phyloP scores from a whole-genome alignment of 2,113 vertebrate genomes.

The Panurus biarmicus region DNA sequence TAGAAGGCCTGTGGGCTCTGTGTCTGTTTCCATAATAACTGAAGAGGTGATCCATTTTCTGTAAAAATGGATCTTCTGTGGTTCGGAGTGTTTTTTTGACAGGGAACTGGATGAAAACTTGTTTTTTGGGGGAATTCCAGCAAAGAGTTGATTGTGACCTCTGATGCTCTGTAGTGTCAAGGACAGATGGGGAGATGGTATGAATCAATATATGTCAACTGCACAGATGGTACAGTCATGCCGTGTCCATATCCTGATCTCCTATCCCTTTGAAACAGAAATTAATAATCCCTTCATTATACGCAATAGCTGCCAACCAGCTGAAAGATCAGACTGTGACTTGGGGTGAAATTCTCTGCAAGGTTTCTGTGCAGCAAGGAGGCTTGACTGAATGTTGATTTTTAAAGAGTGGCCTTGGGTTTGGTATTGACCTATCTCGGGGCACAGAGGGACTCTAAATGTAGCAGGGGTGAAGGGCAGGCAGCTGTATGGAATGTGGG shows the following conservation, averaged over 20 bases:
- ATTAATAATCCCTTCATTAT: constrained; percentile 77
- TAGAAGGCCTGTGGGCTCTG: background rate
- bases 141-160: constrained; percentile 70
- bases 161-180: constrained; percentile 69
- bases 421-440: background rate
- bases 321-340: constrained; percentile 55
- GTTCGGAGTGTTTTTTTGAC: background rate
- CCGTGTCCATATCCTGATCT: constrained; percentile 73
- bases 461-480: background rate
- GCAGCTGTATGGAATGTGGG: background rate
- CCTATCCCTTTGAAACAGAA: constrained; percentile 71
- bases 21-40: background rate
- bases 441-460: background rate
- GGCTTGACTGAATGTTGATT: background rate
- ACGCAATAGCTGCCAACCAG: constrained; percentile 69
- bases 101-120: constrained; percentile 46
- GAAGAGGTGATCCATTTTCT: constrained; percentile 35
- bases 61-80: too few species aligned
- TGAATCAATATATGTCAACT: constrained; percentile 76
- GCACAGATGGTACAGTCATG: constrained; percentile 77
- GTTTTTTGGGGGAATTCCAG: constrained; percentile 64
- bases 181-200: constrained; percentile 78
- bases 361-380: background rate
- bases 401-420: background rate
- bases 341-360: constrained; percentile 19